phyloP scores from a whole-genome alignment of 2,113 vertebrate species.

The Shinisaurus crocodilurus region DNA sequence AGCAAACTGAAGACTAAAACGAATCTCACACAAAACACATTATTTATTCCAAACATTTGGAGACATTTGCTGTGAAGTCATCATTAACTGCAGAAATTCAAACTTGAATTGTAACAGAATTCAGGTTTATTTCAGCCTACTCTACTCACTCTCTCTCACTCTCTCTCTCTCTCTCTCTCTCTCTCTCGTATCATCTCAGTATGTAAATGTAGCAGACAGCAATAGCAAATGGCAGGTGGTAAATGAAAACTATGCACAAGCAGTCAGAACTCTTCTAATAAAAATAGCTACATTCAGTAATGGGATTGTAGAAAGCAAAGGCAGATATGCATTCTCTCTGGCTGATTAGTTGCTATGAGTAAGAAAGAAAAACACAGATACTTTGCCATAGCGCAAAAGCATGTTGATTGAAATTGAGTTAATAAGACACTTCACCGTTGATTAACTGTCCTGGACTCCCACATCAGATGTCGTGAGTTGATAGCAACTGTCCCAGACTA shows the following conservation, averaged over 20 bases:
- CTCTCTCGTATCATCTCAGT: neutral
- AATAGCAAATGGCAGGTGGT: constrained; percentile 37
- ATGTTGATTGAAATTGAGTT: neutral
- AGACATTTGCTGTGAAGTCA: neutral
- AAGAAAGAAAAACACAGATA: neutral
- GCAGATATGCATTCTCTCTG: neutral
- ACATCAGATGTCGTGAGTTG: neutral
- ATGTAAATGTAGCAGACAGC: constrained; percentile 35
- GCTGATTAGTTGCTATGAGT: constrained; percentile 34
- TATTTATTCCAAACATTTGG: neutral
- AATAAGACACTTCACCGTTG: neutral
- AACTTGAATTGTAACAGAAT: neutral
- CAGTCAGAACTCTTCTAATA: neutral
- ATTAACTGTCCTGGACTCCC: neutral
- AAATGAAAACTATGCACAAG: constrained; percentile 1
- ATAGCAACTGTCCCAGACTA: neutral
- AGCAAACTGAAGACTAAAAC: neutral
- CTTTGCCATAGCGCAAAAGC: neutral
- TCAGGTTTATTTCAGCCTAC: neutral
- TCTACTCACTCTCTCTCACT: neutral
- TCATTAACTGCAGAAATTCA: no score
- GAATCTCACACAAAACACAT: neutral
- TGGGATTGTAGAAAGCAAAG: constrained; percentile 1
- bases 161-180: neutral
- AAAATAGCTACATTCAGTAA: constrained; percentile 27